Evolutionary conservation across 2,113 vertebrate species (phyloP).

Genomic region (Scomber scombrus): DNA sequence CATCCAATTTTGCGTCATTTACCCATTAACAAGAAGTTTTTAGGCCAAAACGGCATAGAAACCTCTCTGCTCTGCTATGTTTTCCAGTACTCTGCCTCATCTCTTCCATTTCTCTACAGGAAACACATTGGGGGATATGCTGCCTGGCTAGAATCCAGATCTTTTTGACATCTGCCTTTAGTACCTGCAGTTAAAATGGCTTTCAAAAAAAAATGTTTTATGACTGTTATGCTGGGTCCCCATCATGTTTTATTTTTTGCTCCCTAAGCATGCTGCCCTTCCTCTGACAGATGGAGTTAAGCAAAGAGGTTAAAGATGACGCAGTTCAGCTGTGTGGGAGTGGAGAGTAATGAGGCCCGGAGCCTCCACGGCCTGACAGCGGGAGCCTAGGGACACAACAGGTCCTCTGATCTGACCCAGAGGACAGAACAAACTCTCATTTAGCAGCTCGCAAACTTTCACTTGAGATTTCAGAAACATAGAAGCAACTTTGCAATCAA

Average conservation of each 20-base stretch:
- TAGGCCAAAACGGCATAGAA: neutral
- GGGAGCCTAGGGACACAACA: constrained; percentile 61
- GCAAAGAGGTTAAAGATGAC: constrained; percentile 80
- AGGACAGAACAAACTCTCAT: constrained; percentile 44
- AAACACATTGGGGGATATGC: constrained; percentile 5
- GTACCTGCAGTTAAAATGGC: constrained; percentile 65
- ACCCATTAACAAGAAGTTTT: neutral
- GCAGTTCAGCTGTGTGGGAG: constrained; percentile 77
- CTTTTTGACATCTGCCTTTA: constrained; percentile 40
- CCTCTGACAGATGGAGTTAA: constrained; percentile 74
- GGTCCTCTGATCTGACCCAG: constrained; percentile 57
- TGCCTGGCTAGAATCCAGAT: constrained; percentile 34
- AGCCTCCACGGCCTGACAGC: constrained; percentile 57
- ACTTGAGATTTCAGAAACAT: constrained; percentile 19
- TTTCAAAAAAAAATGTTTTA: constrained; percentile 37
- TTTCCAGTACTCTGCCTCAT: neutral
- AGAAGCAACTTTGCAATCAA: constrained; percentile 15
- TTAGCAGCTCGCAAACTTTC: constrained; percentile 25
- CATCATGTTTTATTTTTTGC: constrained; percentile 77
- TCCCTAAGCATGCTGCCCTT: constrained; percentile 69
- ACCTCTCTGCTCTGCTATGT: constrained; percentile 10
- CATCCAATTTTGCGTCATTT: neutral
- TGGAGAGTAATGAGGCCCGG: constrained; percentile 60
- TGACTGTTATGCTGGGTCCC: constrained; percentile 58
- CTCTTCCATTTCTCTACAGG: neutral